These are phyloP conservation scores for Nasonia oneida DNA, from an alignment of 2,888 invertebrate species.

Conservation along the genomic window DNA sequence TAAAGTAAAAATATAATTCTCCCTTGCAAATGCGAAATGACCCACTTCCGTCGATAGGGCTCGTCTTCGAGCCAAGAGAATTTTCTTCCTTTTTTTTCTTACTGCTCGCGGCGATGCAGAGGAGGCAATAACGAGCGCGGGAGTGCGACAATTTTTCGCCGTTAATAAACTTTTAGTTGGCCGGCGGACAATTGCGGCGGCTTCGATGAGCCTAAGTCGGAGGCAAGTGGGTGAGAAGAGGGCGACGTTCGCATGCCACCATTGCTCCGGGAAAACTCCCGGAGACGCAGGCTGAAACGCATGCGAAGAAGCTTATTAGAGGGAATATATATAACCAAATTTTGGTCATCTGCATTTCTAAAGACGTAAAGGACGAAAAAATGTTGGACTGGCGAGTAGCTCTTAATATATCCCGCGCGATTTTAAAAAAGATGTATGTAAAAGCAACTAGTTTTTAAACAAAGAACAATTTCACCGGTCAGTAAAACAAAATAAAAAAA, in stretches of 20 bases:
- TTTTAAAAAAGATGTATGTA: neutral
- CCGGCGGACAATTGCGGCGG: conserved; percentile 64
- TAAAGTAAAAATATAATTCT: conserved; percentile 53
- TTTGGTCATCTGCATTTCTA: neutral
- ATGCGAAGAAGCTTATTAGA: neutral
- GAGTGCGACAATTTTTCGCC: conserved; percentile 48
- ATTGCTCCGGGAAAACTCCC: neutral
- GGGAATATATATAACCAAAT: neutral
- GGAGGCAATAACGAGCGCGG: conserved; percentile 36
- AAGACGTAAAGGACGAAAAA: neutral
- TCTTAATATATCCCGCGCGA: neutral
- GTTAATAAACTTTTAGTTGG: conserved; percentile 76
- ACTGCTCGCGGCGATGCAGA: conserved; percentile 13
- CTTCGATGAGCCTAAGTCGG: conserved; percentile 62
- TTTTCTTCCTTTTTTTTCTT: conserved; percentile 17
- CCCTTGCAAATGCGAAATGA: conserved; percentile 51
- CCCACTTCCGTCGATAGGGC: conserved; percentile 49
- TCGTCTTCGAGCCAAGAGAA: conserved; percentile 8
- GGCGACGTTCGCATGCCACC: neutral
- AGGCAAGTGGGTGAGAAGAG: conserved; percentile 68
- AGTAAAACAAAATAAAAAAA: neutral
- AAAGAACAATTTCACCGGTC: neutral
- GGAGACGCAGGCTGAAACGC: neutral
- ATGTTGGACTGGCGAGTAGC: neutral
- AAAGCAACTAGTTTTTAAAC: neutral